Conservation (phyloP, 2,113 vertebrate genomes). For the Antechinus stuartii region DNA sequence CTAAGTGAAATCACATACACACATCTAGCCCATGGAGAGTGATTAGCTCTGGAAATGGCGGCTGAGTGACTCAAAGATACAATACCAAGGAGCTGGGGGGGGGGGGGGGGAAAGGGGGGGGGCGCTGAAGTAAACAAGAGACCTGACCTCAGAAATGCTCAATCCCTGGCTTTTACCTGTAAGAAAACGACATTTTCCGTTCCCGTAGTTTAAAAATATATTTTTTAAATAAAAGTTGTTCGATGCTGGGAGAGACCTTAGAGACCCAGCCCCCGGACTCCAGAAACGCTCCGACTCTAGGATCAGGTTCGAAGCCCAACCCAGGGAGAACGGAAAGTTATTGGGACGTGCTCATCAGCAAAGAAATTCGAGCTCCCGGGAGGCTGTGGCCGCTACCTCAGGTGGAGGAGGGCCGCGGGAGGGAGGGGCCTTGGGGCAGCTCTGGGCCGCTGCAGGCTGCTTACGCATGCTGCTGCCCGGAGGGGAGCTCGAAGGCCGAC, state of each 20-base stretch:
- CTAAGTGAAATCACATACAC: neutral
- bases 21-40: neutral
- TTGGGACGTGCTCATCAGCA: neutral
- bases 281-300: neutral
- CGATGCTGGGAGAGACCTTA: neutral
- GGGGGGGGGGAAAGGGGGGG: neutral
- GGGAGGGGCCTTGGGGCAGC: neutral
- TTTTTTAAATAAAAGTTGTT: neutral
- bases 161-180: neutral
- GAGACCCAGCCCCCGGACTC: neutral
- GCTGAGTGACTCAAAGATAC: neutral
- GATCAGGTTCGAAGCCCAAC: neutral
- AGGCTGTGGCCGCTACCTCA: neutral
- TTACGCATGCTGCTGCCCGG: neutral
- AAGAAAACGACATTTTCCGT: neutral
- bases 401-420: neutral
- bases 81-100: neutral
- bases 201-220: neutral
- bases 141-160: slow-evolving; percentile 16
- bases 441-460: neutral
- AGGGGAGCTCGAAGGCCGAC: neutral
- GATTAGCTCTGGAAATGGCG: neutral
- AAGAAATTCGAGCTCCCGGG: neutral
- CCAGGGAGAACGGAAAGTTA: neutral
- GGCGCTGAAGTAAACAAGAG: neutral